Evolutionary conservation across 2,113 vertebrate species (phyloP).

Genomic region (Arvicanthis niloticus): DNA sequence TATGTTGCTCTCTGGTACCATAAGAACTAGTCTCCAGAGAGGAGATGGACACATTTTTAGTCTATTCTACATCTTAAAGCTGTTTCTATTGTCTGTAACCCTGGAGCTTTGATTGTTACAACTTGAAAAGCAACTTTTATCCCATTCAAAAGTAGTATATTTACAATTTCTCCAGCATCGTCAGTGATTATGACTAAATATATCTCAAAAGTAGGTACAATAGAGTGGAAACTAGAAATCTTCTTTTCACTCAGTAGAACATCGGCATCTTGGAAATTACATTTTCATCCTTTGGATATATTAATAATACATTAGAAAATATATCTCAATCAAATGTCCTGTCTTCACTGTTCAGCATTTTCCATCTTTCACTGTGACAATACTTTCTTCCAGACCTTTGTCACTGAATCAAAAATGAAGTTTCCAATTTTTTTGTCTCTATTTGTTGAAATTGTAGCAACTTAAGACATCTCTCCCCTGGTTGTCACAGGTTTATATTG

Average conservation of each 20-base stretch:
- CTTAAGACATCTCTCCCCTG: neutral
- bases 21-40: neutral
- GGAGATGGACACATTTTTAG: neutral
- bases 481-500: neutral
- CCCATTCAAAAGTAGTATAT: neutral
- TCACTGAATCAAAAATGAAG: neutral
- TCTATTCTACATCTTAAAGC: neutral
- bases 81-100: neutral
- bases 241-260: neutral
- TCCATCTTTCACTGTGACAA: neutral
- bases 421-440: neutral
- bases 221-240: neutral
- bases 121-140: neutral
- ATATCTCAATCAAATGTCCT: neutral
- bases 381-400: neutral
- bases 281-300: neutral
- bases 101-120: neutral
- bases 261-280: neutral
- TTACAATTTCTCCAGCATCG: neutral
- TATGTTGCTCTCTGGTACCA: neutral
- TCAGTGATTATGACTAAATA: neutral
- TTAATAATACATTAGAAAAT: neutral
- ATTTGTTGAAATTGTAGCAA: neutral
- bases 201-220: neutral
- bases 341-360: neutral